Evolutionary conservation across 2,888 invertebrate species (phyloP).

Genomic region (Andrena flavipes): DNA sequence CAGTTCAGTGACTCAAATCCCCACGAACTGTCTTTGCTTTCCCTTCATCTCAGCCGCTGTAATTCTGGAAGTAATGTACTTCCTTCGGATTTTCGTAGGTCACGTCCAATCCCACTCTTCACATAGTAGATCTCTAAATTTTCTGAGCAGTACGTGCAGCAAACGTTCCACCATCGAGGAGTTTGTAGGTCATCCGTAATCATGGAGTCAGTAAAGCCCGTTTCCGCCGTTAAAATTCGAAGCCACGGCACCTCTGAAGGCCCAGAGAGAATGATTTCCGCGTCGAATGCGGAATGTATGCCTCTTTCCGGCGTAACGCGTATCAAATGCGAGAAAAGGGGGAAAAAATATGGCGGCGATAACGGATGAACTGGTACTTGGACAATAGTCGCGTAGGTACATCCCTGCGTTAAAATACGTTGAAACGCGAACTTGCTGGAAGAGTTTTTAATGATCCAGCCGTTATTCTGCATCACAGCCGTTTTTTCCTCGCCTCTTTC

Average conservation of each 20-base stretch:
- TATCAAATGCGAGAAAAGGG: conserved; percentile 31
- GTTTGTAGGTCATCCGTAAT: conserved; percentile 11
- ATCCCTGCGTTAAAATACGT: conserved; percentile 38
- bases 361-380: conserved; percentile 50
- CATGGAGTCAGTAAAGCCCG: neutral
- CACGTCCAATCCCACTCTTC: neutral
- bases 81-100: neutral
- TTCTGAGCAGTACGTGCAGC: neutral
- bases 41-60: neutral
- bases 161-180: neutral
- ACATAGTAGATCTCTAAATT: neutral
- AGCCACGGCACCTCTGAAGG: conserved; percentile 5
- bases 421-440: conserved; percentile 29
- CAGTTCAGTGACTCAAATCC: neutral
- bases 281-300: conserved; percentile 24
- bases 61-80: neutral
- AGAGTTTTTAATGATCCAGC: conserved; percentile 63
- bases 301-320: conserved; percentile 31
- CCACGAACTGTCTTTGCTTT: neutral
- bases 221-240: conserved; percentile 9
- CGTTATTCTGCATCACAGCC: conserved; percentile 23
- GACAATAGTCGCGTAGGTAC: conserved; percentile 41
- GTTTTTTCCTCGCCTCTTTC: conserved; percentile 21
- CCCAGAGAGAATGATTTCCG: conserved; percentile 21
- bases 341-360: conserved; percentile 51